Evolutionary conservation across 1,140 invertebrate species (phyloP).

Genomic region (Meloidogyne exigua): DNA sequence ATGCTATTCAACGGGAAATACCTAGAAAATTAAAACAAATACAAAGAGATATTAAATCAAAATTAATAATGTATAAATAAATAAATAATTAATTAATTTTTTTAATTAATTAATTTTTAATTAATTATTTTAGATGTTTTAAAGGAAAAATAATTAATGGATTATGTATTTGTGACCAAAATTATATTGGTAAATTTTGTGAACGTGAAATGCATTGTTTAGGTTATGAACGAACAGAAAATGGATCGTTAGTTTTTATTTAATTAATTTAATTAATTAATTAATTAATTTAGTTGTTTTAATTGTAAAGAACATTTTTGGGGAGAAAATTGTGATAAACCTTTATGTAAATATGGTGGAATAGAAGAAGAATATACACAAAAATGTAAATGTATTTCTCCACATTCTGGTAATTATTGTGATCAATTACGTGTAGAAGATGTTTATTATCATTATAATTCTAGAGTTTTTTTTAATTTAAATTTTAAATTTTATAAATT

Average conservation of each 20-base stretch:
- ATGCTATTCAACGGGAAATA: neutral
- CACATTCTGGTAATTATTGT: slow-evolving; percentile 32
- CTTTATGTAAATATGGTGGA: slow-evolving; percentile 26
- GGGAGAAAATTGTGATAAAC: slow-evolving; percentile 29
- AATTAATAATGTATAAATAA: neutral
- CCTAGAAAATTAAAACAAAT: neutral
- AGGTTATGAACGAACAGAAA: slow-evolving; percentile 24
- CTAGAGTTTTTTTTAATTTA: slow-evolving; percentile 8
- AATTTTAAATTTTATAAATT: neutral
- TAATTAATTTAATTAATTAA: neutral
- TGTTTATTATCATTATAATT: slow-evolving; percentile 33
- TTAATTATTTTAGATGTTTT: neutral
- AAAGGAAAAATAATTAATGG: slow-evolving; percentile 21
- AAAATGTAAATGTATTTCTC: slow-evolving; percentile 26
- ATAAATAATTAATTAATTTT: too few relatives aligned
- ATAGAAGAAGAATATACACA: neutral
- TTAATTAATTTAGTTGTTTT: slow-evolving; percentile 32
- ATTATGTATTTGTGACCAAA: slow-evolving; percentile 28
- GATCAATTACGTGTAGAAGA: slow-evolving; percentile 27
- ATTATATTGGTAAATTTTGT: slow-evolving; percentile 38
- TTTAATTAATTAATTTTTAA: too few relatives aligned
- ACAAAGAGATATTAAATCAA: neutral
- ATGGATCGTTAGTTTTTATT: slow-evolving; percentile 25
- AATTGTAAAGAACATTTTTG: slow-evolving; percentile 27
- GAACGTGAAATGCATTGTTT: slow-evolving; percentile 41